A percentile compares a stretch with the other conserved stretches of the same genome.
phyloP scores from a whole-genome alignment of 2,797 vertebrate genomes.

The Dendrocincla fuliginosa region DNA sequence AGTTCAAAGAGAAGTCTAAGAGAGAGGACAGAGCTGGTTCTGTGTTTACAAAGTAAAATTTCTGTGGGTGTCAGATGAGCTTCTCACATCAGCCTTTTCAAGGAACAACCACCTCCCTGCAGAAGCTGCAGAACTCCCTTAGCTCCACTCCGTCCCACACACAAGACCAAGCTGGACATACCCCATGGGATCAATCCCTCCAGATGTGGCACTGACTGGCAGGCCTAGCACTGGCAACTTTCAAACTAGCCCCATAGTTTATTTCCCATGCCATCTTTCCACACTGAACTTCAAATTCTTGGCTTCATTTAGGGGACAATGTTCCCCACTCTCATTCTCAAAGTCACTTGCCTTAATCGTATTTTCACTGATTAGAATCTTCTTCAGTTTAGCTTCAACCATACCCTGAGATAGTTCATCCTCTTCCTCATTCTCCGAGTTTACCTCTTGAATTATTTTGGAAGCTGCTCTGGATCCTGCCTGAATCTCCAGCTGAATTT shows the following conservation, averaged over 20 bases:
- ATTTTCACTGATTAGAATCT: conserved; percentile 74
- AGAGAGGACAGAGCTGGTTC: not conserved
- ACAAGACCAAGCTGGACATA: not conserved
- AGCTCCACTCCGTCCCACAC: not conserved
- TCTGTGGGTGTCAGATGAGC: not conserved
- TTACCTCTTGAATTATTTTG: conserved; percentile 76
- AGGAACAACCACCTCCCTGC: not conserved
- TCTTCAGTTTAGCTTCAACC: conserved; percentile 77
- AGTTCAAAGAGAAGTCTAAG: not conserved
- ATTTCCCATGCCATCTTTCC: not conserved
- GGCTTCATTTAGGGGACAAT: not conserved
- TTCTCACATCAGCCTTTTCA: not conserved
- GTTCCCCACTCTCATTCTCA: not conserved
- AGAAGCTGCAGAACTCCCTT: not conserved
- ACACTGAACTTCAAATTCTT: not conserved
- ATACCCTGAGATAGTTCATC: not conserved
- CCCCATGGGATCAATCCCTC: accelerated
- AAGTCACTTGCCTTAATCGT: conserved; percentile 38
- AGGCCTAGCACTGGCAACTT: not conserved
- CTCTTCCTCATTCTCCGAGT: conserved; percentile 6
- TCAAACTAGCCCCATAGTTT: not conserved
- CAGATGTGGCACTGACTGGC: not conserved
- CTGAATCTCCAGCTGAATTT: conserved; percentile 80
- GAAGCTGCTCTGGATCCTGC: conserved; percentile 78
- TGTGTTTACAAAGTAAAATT: not conserved